Conservation (phyloP, 2,888 invertebrate species). For the Belgica antarctica region DNA sequence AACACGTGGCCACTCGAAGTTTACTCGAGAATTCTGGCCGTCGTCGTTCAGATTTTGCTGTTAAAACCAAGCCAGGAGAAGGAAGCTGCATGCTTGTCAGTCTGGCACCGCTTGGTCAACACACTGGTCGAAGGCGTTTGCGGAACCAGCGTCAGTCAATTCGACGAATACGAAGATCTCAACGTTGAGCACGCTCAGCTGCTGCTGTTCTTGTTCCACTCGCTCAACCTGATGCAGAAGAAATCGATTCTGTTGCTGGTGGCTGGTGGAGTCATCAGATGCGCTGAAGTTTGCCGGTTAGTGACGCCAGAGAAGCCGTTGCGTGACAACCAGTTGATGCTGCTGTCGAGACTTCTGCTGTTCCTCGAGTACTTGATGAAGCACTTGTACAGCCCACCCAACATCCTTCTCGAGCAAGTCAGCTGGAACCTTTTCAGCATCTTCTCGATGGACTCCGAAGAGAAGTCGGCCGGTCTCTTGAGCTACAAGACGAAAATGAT, state of each 20-base stretch:
- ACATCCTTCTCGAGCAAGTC: constrained; percentile 80
- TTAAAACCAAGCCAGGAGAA: constrained; percentile 79
- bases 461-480: constrained; percentile 56
- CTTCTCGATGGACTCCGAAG: constrained; percentile 61
- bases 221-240: constrained; percentile 92
- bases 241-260: constrained; percentile 85
- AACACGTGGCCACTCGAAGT: constrained; percentile 76
- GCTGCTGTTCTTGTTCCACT: constrained; percentile 89
- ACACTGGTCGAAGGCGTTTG: constrained; percentile 82
- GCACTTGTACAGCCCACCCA: constrained; percentile 90
- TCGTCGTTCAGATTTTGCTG: constrained; percentile 80
- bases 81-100: constrained; percentile 83
- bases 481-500: constrained; percentile 62
- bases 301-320: constrained; percentile 52
- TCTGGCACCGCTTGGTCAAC: constrained; percentile 87
- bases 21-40: constrained; percentile 73
- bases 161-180: constrained; percentile 64
- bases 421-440: constrained; percentile 76
- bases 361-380: constrained; percentile 93
- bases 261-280: constrained; percentile 70
- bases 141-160: constrained; percentile 14
- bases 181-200: constrained; percentile 96
- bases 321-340: constrained; percentile 68
- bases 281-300: constrained; percentile 63
- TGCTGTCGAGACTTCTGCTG: constrained; percentile 78